Evolutionary conservation across 2,797 vertebrate genomes (phyloP).

Genomic region (Limnodromus scolopaceus): DNA sequence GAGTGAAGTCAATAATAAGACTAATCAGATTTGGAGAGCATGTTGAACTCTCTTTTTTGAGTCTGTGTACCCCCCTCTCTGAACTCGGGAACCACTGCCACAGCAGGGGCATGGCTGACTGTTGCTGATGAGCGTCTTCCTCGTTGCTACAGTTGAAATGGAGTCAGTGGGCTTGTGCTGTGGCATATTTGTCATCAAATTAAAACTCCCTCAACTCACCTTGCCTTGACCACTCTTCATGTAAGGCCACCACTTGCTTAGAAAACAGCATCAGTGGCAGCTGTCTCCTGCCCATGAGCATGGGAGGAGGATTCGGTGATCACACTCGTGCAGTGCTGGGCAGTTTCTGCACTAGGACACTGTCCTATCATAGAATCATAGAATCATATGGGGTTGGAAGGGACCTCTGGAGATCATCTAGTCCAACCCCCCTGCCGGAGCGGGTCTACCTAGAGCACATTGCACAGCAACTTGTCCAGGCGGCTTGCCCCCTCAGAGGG

Average conservation of each 20-base stretch:
- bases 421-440: too few species aligned
- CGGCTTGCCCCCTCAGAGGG: too few species aligned
- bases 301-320: neutral
- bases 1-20: neutral
- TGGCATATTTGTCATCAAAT: fast-evolving
- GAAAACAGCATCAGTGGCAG: neutral
- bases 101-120: neutral
- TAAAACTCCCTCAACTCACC: neutral
- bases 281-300: neutral
- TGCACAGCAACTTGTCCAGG: too few species aligned
- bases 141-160: neutral
- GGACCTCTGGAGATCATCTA: too few species aligned
- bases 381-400: too few species aligned
- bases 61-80: neutral
- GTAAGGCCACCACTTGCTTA: neutral
- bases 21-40: neutral
- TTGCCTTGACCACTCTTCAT: neutral
- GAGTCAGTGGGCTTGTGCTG: neutral
- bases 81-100: neutral
- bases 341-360: neutral
- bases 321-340: neutral
- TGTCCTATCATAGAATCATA: too few species aligned
- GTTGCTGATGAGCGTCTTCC: neutral
- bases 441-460: too few species aligned
- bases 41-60: fast-evolving